phyloP scores from a whole-genome alignment of 2,888 invertebrate species.

The Incurvaria masculella region DNA sequence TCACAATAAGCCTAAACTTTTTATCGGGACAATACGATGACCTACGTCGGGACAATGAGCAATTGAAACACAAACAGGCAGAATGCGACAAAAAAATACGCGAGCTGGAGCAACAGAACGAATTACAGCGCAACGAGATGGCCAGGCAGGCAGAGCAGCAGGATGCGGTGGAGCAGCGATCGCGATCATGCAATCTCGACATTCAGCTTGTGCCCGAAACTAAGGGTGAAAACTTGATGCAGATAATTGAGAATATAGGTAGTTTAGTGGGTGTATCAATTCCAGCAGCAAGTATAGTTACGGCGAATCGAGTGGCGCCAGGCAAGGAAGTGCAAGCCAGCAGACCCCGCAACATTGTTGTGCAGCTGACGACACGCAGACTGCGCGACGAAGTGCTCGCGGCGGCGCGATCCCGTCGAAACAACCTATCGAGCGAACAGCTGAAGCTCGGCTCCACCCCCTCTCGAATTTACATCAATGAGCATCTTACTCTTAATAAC shows the following conservation, averaged over 20 bases:
- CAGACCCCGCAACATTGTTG: constrained; percentile 11
- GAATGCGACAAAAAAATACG: neutral
- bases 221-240: constrained; percentile 7
- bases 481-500: constrained; percentile 5
- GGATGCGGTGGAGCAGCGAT: constrained; percentile 4
- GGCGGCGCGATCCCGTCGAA: constrained; percentile 7
- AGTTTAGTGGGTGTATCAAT: constrained; percentile 2
- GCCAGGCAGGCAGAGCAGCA: neutral
- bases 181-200: constrained; percentile 8
- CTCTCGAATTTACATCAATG: constrained; percentile 5
- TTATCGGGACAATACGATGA: neutral
- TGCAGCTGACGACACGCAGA: constrained; percentile 8
- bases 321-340: neutral
- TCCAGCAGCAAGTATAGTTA: neutral
- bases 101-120: neutral
- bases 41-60: neutral
- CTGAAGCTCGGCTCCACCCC: neutral
- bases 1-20: neutral
- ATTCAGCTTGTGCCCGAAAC: constrained; percentile 11
- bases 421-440: constrained; percentile 2
- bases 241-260: constrained; percentile 3
- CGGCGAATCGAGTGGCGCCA: constrained; percentile 7
- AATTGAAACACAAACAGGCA: neutral
- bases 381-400: constrained; percentile 8
- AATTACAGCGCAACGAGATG: neutral